Evolutionary conservation across 2,888 invertebrate genomes (phyloP), one percentile per base, ranked within the genome.

Genomic region (Cetonia aurata): DNA sequence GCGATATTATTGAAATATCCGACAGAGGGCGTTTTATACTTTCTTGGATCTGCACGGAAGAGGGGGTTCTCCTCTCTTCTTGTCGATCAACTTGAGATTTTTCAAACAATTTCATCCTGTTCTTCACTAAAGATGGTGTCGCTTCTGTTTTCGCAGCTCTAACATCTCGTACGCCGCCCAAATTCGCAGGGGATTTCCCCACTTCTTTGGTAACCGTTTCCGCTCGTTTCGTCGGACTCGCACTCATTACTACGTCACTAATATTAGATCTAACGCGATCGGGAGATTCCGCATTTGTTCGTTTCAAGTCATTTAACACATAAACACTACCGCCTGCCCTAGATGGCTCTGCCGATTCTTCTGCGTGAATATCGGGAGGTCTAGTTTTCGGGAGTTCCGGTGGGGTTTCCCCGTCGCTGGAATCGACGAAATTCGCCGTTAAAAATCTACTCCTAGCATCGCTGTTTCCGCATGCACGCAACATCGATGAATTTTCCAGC

Each of bases 381-480:
- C 75, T 73, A 25, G 75, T 78, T 71, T 75, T 74, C 1, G 81
- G 81, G 37, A 81, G 76, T 67, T 80, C 79, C 1, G 82, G 81
- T n/a, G 80, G 79, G 72, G 77, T 74, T 33, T 79, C 77, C 37
- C 79, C 80, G 53, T 77, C 78, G 46, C 73, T 75, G 17, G 13
- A 71, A 65, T 76, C 76, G 53, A 76, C 77, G 13, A 86, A 75
- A 72, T 86, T 85, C 68, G 81, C 84, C 37, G 82, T 79, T 76
- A 87, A 83, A 73, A 86, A 86, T 62, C 80, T 79, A 17, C 85
- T 81, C 57, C 86, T 79, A 65, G 85, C 85, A 68, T 80, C 80
- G n/a, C 70, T 55, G 68, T 75, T 80, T 60, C 73, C 83, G 73
- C 55, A 75, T 77, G 65, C 80, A 74, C 74, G 81, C 41, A 71